Evolutionary conservation across 2,113 vertebrate species (phyloP).

Genomic region (Naja naja): DNA sequence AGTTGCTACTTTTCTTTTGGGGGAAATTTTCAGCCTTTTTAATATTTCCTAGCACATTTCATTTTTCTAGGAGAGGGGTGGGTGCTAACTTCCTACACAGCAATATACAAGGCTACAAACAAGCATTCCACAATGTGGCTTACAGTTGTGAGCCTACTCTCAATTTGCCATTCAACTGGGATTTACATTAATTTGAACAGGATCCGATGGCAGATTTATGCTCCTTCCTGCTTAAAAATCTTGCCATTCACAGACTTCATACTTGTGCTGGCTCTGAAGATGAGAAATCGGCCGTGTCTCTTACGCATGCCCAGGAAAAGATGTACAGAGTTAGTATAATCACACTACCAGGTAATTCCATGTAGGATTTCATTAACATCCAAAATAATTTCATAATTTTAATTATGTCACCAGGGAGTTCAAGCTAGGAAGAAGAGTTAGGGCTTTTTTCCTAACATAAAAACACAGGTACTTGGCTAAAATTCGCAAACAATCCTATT

Average conservation of each 20-base stretch:
- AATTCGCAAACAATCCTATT: background rate
- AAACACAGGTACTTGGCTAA: background rate
- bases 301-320: background rate
- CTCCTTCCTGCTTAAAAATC: background rate
- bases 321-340: background rate
- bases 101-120: background rate
- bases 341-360: background rate
- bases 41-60: too few species aligned
- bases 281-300: background rate
- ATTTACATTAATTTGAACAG: too few species aligned
- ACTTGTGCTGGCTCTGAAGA: background rate
- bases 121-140: background rate
- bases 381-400: background rate
- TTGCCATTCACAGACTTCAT: background rate
- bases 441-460: background rate
- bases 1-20: too few species aligned
- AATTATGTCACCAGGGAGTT: background rate
- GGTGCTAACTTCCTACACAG: background rate
- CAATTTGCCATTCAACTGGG: background rate
- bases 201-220: background rate
- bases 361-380: background rate
- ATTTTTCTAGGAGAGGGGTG: too few species aligned
- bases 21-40: too few species aligned
- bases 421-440: background rate
- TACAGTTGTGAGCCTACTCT: background rate